Percentiles rank a stretch among this genome's conserved stretches.
These are phyloP conservation scores for Apodemia zela DNA, from an alignment of 2,888 invertebrate species.

Conservation along the genomic window DNA sequence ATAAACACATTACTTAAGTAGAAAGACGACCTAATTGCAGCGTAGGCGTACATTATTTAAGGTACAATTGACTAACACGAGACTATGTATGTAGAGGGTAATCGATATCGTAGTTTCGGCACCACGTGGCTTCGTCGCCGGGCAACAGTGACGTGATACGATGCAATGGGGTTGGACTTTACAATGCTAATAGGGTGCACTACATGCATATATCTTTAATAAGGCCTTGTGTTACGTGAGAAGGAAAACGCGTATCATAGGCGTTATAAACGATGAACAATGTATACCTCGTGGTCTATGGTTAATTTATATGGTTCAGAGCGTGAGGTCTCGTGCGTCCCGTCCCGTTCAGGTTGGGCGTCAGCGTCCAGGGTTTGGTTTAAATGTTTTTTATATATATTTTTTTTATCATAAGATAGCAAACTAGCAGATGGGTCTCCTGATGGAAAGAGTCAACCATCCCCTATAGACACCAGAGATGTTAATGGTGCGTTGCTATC, in stretches of 20 bases:
- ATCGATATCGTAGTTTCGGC: constrained; percentile 50
- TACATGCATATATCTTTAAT: constrained; percentile 8
- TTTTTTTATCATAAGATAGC: too few relatives aligned
- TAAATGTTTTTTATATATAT: too few relatives aligned
- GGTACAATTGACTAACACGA: constrained; percentile 30
- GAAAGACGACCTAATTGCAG: constrained; percentile 54
- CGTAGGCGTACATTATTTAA: constrained; percentile 50
- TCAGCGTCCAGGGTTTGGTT: too few relatives aligned
- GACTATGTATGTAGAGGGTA: constrained; percentile 29
- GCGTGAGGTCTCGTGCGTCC: too few relatives aligned
- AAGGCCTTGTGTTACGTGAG: not conserved
- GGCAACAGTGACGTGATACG: constrained; percentile 37
- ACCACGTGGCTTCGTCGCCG: constrained; percentile 40
- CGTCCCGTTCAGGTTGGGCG: too few relatives aligned
- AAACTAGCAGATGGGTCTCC: too few relatives aligned
- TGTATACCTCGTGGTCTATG: not conserved
- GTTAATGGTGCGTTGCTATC: too few relatives aligned
- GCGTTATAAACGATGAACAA: not conserved
- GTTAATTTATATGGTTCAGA: too few relatives aligned
- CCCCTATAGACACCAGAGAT: too few relatives aligned
- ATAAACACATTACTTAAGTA: constrained; percentile 34
- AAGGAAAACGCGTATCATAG: not conserved
- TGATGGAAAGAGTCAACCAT: too few relatives aligned
- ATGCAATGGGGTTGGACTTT: constrained; percentile 30
- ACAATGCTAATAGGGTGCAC: constrained; percentile 18